Evolutionary conservation across 2,113 vertebrate species (phyloP), one percentile per base, ranked within the genome.

Genomic region (human (Homo sapiens)): DNA sequence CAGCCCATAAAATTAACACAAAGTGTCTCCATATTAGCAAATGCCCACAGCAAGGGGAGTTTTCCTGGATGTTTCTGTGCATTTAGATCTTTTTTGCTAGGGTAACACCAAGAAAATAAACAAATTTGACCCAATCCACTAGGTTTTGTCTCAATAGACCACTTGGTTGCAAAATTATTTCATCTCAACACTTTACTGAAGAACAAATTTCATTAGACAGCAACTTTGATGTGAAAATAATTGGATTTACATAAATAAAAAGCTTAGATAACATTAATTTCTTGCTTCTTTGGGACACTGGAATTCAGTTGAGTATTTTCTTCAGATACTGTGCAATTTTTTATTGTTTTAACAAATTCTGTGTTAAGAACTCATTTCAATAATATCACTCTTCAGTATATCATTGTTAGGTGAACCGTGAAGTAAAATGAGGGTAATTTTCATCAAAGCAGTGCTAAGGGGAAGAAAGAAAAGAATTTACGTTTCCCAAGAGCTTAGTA

Each of bases 341-440:
- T 79, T 48, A 87, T 91, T 70, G 6, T 95, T 93, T 72, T 93
- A n/a, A 93, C 50, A 96, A 80, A 78, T 78, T 55, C 61, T 18
- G 23, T 73, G 2, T 92, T 55, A 75, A 89, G 79, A 70, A 61
- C 55, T 35, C 50, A 61, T 45, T 93, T 61, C 23, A 38, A 4
- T 68, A n/a, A 20, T 70, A 17, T 78, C 76, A 38, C 2, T 64
- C 30, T 82, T 82, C 27, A 89, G 35, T 64, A 9, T 35, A 30
- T 68, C 18, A 40, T 30, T 96, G 83, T 87, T 94, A 72, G 40
- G 2, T 92, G 40, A 91, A 48, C 81, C 88, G 10, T 52, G 30
- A 86, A 83, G 38, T 78, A 85, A 88, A 96, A 94, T 30, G 6
- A 90, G 76, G 40, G 18, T 48, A 0, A 89, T 84, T 25, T 66